Base-by-base conservation (phyloP, 2,888 invertebrate species). In the Ophion obscuratus region DNA sequence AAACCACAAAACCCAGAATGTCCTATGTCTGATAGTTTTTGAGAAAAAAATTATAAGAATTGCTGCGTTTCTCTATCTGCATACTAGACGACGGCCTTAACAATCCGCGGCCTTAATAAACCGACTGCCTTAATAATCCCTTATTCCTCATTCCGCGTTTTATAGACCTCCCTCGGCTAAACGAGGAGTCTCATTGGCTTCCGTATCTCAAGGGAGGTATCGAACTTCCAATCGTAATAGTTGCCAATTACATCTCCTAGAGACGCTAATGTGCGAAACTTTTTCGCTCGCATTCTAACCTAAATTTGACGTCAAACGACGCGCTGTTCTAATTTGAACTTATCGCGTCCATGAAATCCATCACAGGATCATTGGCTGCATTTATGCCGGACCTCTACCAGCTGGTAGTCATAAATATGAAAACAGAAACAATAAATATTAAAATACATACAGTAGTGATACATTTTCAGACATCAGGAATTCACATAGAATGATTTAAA, bases 161-260 rank as follows among this genome's bases (percentile, higher is more conserved):
- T 64, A 81, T 81, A 81, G 20, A 62, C 47, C 20, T 81, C 68
- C 81, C 24, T 24, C 24, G 1, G 24, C 59, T 36, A 44, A 81
- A 81, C 59, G 74, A 81, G 76, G 70, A 68, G 66, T 68, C 67
- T 75, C 75, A 62, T 76, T 70, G 76, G 68, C 59, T 53, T 76
- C 81, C 81, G 67, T 76, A 53, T 68, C 53, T 68, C 81, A 81
- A 81, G 81, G 47, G 14, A 76, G 81, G 57, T 75, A 64, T 68
- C 59, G 75, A 68, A 61, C 74, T 75, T 20, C 24, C 24, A 59
- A 59, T 2, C 1, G 59, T 36, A 4, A 7, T 0, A 6, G 36
- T 36, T 36, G 36, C 36, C 36, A 4, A 36, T 36, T 36, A 7
- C 5, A 36, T 36, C 59, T 11, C 57, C 44, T 44, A 14, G 68